Percentiles rank a stretch among this genome's conserved stretches.
phyloP scores from a whole-genome alignment of 2,797 vertebrate genomes.

The Labeo calbasu region DNA sequence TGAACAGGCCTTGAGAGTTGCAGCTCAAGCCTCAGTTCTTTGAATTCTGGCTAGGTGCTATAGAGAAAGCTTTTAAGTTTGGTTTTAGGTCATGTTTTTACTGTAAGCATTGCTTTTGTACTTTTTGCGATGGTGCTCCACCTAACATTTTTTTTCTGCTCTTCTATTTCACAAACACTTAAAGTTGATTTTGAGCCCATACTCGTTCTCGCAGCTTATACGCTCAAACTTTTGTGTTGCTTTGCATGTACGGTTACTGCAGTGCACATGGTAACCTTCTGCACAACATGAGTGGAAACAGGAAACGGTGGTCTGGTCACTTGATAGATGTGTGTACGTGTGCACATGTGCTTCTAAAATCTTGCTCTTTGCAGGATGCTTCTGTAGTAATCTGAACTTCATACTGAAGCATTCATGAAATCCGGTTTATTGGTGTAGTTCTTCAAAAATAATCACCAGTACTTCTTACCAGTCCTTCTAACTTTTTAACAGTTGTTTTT shows the following conservation, averaged over 20 bases:
- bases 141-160: not conserved
- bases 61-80: not conserved
- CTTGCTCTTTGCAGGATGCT: slow-evolving; percentile 66
- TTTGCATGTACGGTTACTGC: slow-evolving; percentile 46
- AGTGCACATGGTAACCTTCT: slow-evolving; percentile 50
- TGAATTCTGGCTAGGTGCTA: not conserved
- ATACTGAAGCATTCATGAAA: slow-evolving; percentile 53
- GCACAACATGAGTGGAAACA: slow-evolving; percentile 64
- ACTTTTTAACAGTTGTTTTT: not conserved
- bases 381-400: slow-evolving; percentile 65
- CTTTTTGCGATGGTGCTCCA: not conserved
- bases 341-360: slow-evolving; percentile 57
- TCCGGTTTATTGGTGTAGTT: not conserved
- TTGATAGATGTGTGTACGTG: slow-evolving; percentile 50
- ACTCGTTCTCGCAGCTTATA: not conserved
- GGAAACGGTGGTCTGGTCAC: slow-evolving; percentile 61
- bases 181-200: not conserved
- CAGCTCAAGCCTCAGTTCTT: not conserved
- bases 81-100: not conserved
- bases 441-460: not conserved
- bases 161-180: not conserved
- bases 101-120: not conserved
- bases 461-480: not conserved
- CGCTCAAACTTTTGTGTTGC: not conserved
- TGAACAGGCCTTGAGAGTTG: not conserved